phyloP scores from a whole-genome alignment of 2,888 invertebrate species.

The Tholera decimalis region DNA sequence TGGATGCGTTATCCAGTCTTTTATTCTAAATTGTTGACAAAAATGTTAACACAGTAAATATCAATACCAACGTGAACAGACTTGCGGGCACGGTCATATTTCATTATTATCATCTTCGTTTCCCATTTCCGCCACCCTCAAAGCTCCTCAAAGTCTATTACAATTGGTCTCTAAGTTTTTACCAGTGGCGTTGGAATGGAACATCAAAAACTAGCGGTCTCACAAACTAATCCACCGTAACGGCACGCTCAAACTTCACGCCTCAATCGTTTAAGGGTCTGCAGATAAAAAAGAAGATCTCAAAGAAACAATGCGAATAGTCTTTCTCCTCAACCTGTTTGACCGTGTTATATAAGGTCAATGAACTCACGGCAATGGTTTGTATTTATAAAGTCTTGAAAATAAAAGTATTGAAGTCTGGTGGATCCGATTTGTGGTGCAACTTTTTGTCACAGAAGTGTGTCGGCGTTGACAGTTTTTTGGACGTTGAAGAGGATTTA shows the following conservation, averaged over 20 bases:
- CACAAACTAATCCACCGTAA: constrained; percentile 74
- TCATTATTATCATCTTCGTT: neutral
- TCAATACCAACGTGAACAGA: too few relatives aligned
- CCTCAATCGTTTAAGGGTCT: constrained; percentile 68
- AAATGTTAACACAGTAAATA: too few relatives aligned
- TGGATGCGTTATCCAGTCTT: too few relatives aligned
- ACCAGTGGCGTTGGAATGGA: constrained; percentile 61
- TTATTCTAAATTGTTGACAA: too few relatives aligned
- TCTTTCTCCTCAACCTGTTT: constrained; percentile 59
- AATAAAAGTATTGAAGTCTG: constrained; percentile 52
- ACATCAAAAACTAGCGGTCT: constrained; percentile 73
- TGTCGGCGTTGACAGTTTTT: constrained; percentile 41
- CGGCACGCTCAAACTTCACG: constrained; percentile 74
- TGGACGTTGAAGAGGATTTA: constrained; percentile 32
- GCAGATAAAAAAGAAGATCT: constrained; percentile 57
- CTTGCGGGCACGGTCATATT: too few relatives aligned
- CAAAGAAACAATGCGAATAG: constrained; percentile 65
- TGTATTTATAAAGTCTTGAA: constrained; percentile 50
- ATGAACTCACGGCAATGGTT: constrained; percentile 52
- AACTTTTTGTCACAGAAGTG: constrained; percentile 49
- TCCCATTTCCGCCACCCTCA: constrained; percentile 30
- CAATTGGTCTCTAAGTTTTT: constrained; percentile 74
- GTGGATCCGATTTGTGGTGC: constrained; percentile 47
- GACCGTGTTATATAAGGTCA: constrained; percentile 62
- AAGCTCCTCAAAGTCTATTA: constrained; percentile 67